Base-by-base conservation (phyloP, 2,113 vertebrate genomes). In the Ploceus nigricollis region DNA sequence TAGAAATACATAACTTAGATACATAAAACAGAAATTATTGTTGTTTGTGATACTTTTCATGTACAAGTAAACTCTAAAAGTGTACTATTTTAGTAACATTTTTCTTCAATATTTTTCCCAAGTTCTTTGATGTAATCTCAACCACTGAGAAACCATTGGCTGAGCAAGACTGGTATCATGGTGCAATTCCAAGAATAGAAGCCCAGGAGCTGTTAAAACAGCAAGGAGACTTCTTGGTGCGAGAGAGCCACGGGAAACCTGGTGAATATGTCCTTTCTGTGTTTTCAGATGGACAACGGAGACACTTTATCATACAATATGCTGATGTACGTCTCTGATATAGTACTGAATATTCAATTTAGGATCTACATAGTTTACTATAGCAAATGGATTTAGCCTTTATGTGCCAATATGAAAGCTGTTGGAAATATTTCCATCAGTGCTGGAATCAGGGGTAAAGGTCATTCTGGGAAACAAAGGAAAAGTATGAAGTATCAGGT, bases 201-300 rank as follows among this genome's bases (percentile, higher is more conserved):
- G 99, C 99, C 9, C 99, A 99, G 97, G 99, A 99, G 87, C 98
- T 99, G 17, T 98, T 99, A 75, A 99, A 98, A 94, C 98, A 99
- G 73, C 99, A 99, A 97, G 99, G 99, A 89, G 99, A 99, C 98
- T 99, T 99, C 97, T 97, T 99, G 96, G 99, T 99, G 89, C 98
- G 99, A 82, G 99, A 99, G 96, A 99, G 99, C 95, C 99, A 99
- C 77, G 99, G 99, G 70, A 99, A 99, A 97, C 99, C 99, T 39
- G 99, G 99, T 96, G 99, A 99, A 98, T 99, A 99, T 96, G 99
- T 99, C 94, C 98, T 99, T 97, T 99, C 99, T 54, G 99, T 99
- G 94, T 99, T 98, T 97, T 99, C 99, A 88, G 99, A 99, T 71
- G 98, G 98, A 85, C 99, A 99, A 96, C 97, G 99, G 90, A 98